Evolutionary conservation across 92 coral and sea anemone genomes (phyloP).

Genomic region (Blastomussa wellsi): DNA sequence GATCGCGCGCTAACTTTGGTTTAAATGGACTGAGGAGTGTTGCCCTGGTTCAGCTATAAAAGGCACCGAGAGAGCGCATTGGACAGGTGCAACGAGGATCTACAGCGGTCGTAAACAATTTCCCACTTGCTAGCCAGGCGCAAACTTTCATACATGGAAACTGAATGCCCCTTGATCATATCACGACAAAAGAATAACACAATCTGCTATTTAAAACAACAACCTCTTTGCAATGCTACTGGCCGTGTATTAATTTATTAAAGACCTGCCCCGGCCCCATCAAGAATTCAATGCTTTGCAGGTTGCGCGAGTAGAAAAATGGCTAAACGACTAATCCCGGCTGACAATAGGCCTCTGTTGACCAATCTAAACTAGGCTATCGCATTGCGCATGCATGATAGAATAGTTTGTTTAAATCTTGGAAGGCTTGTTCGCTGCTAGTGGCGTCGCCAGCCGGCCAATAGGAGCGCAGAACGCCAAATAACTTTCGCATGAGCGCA

Average conservation of each 20-base stretch:
- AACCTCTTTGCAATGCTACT: conserved; percentile 60
- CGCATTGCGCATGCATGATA: conserved; percentile 93
- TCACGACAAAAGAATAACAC: conserved; percentile 76
- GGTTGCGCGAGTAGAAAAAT: conserved; percentile 66
- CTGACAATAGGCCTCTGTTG: conserved; percentile 64
- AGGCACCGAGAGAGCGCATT: conserved; percentile 8
- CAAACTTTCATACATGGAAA: conserved; percentile 61
- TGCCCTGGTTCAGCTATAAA: conserved; percentile 24
- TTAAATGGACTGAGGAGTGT: conserved; percentile 25
- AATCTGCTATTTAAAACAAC: conserved; percentile 72
- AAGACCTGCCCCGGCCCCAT: conserved; percentile 82
- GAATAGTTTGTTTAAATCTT: conserved; percentile 71
- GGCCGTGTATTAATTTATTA: conserved; percentile 84
- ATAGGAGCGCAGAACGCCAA: conserved; percentile 52
- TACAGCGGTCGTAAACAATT: conserved; percentile 72
- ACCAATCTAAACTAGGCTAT: conserved; percentile 63
- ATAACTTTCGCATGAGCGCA: conserved; percentile 78
- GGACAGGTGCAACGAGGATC: conserved; percentile 55
- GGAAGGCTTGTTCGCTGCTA: conserved; percentile 71
- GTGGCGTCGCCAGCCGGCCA: conserved; percentile 74
- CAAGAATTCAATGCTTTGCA: conserved; percentile 77
- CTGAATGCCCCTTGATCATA: conserved; percentile 69
- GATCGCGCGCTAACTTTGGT: conserved; percentile 35
- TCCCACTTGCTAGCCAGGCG: conserved; percentile 70
- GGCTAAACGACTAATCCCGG: conserved; percentile 74